Conservation (phyloP, 2,797 vertebrate genomes). For the Antrozous pallidus region DNA sequence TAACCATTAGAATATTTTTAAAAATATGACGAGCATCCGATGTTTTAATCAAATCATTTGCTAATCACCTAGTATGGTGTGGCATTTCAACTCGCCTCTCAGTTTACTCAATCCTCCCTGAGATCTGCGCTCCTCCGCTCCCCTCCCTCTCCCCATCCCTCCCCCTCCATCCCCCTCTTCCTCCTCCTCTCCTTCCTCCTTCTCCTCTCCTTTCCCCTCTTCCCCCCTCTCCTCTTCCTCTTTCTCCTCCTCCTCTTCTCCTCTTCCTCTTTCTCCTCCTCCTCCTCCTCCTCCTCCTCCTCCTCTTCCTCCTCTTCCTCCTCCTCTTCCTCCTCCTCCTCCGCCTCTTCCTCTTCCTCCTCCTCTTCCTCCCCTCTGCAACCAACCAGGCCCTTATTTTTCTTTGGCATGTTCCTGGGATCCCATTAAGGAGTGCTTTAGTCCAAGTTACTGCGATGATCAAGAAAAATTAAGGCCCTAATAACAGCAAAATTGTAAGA, state of each 20-base stretch:
- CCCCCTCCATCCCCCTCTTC: not conserved
- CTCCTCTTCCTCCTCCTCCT: not conserved
- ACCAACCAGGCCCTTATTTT: constrained; percentile 44
- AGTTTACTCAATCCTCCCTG: constrained; percentile 76
- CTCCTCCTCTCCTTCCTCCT: too few species aligned
- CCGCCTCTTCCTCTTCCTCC: not conserved
- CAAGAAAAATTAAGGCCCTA: constrained; percentile 97
- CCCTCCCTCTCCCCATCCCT: not conserved
- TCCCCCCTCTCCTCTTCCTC: constrained; percentile 8
- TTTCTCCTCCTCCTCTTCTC: not conserved
- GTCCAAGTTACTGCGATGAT: constrained; percentile 88
- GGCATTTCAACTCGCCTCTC: constrained; percentile 84
- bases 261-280: too few species aligned
- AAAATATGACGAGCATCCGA: constrained; percentile 75
- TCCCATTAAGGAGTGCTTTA: constrained; percentile 85
- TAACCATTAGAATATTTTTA: constrained; percentile 54
- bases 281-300: too few species aligned
- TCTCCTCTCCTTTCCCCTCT: too few species aligned
- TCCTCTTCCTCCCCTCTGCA: not conserved
- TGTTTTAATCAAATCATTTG: constrained; percentile 93
- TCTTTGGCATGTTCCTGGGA: constrained; percentile 76
- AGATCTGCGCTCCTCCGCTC: not conserved
- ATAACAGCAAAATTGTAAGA: constrained; percentile 92
- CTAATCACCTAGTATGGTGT: constrained; percentile 86
- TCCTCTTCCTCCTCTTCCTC: too few species aligned